phyloP scores from a whole-genome alignment of 2,888 invertebrate genomes.

The Ryuthela nishihirai region DNA sequence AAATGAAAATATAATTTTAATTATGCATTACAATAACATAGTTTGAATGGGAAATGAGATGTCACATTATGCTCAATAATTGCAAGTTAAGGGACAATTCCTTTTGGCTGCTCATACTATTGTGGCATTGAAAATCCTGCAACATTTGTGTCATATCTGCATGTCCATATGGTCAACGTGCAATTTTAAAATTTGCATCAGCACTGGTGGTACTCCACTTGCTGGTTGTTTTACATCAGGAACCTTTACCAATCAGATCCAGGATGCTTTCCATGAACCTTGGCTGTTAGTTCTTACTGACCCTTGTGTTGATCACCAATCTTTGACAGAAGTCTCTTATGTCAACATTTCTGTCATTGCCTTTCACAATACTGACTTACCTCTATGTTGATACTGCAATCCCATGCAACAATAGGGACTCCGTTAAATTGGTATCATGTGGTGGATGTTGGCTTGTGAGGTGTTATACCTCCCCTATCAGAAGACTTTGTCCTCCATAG shows the following conservation, averaged over 20 bases:
- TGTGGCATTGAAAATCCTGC: constrained; percentile 88
- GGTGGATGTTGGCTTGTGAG: neutral
- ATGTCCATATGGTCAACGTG: constrained; percentile 90
- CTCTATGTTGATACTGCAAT: constrained; percentile 97
- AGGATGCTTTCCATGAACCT: constrained; percentile 95
- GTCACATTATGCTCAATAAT: no score
- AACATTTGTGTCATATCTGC: constrained; percentile 98
- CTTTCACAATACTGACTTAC: constrained; percentile 96
- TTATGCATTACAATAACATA: no score
- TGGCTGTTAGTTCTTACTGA: constrained; percentile 94
- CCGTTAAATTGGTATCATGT: constrained; percentile 1
- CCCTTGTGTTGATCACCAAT: constrained; percentile 89
- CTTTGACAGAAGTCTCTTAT: constrained; percentile 97
- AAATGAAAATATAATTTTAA: no score
- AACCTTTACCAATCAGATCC: constrained; percentile 93
- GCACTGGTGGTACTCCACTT: constrained; percentile 97
- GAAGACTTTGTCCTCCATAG: no score
- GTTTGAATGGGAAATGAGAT: no score
- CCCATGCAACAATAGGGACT: constrained; percentile 96
- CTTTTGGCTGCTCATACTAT: constrained; percentile 95
- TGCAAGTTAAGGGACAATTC: constrained; percentile 98
- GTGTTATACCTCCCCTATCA: neutral
- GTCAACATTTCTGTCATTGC: constrained; percentile 99
- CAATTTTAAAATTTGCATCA: constrained; percentile 96
- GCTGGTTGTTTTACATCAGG: constrained; percentile 99